Evolutionary conservation across 2,888 invertebrate species (phyloP).

Genomic region (Dolichomitus sp.): DNA sequence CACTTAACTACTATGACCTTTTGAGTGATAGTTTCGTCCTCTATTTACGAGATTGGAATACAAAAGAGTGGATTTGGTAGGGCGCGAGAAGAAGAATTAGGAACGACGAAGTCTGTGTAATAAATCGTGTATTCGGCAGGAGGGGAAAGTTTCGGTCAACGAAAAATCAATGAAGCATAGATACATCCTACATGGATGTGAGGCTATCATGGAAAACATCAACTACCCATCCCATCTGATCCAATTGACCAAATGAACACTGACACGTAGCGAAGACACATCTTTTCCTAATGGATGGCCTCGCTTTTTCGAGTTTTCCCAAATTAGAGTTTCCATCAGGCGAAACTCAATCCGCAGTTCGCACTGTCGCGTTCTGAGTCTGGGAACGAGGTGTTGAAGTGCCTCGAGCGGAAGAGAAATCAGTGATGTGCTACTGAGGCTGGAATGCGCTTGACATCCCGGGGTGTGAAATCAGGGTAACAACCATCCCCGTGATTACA

Average conservation of each 20-base stretch:
- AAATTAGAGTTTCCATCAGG: conserved; percentile 29
- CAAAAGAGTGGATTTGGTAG: background rate
- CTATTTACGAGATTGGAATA: conserved; percentile 31
- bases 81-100: conserved; percentile 14
- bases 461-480: conserved; percentile 34
- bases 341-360: background rate
- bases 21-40: conserved; percentile 10
- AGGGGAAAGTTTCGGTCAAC: conserved; percentile 6
- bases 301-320: background rate
- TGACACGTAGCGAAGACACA: conserved; percentile 1
- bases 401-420: conserved; percentile 36
- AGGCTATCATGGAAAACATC: conserved; percentile 2
- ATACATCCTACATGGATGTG: background rate
- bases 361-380: background rate
- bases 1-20: background rate
- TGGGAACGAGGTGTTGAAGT: conserved; percentile 12
- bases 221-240: background rate
- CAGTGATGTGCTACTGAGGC: conserved; percentile 10
- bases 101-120: conserved; percentile 28
- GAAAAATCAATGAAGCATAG: conserved; percentile 7
- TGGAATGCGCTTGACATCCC: conserved; percentile 4
- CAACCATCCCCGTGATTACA: conserved; percentile 41
- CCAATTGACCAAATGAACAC: background rate
- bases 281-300: background rate
- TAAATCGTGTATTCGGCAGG: conserved; percentile 44